phyloP scores from a whole-genome alignment of 2,113 vertebrate genomes.

The Donacobius atricapilla region DNA sequence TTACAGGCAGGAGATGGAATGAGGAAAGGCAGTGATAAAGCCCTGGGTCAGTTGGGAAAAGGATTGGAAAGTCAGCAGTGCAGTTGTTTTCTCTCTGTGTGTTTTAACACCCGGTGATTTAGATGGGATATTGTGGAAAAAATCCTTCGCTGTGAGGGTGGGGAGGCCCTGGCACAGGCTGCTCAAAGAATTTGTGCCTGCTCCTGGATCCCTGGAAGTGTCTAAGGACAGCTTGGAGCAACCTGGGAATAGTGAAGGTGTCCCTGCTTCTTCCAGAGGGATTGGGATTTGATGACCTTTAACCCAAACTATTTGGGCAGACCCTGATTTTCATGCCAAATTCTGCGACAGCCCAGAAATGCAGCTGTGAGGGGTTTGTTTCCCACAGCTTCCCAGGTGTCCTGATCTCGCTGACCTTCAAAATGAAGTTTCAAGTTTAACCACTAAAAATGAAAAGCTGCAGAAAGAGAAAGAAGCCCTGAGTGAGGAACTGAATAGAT shows the following conservation, averaged over 20 bases:
- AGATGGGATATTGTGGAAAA: not conserved
- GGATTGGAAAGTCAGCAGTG: not conserved
- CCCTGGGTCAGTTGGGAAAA: not conserved
- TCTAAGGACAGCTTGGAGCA: not conserved
- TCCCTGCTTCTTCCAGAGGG: not conserved
- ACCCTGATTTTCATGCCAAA: not conserved
- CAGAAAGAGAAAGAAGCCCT: conserved; percentile 78
- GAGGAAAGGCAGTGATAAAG: not conserved
- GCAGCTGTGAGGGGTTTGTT: not conserved
- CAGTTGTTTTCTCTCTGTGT: rapidly evolving
- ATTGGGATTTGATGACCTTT: not conserved
- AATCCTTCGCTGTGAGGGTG: not conserved
- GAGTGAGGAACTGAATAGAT: conserved; percentile 75
- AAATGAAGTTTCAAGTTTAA: conserved; percentile 69
- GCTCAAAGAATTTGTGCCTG: not conserved
- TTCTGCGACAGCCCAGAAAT: not conserved
- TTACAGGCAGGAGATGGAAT: not conserved
- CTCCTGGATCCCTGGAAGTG: not conserved
- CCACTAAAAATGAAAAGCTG: conserved; percentile 72
- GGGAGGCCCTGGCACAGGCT: not conserved
- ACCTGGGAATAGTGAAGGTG: not conserved
- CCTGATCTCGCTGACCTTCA: conserved; percentile 69
- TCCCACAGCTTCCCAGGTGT: conserved; percentile 66
- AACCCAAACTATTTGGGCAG: not conserved
- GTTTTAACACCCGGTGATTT: not conserved